These are phyloP conservation scores for Basileuterus tristriatus DNA, from an alignment of 2,797 vertebrate species.

Conservation along the genomic window DNA sequence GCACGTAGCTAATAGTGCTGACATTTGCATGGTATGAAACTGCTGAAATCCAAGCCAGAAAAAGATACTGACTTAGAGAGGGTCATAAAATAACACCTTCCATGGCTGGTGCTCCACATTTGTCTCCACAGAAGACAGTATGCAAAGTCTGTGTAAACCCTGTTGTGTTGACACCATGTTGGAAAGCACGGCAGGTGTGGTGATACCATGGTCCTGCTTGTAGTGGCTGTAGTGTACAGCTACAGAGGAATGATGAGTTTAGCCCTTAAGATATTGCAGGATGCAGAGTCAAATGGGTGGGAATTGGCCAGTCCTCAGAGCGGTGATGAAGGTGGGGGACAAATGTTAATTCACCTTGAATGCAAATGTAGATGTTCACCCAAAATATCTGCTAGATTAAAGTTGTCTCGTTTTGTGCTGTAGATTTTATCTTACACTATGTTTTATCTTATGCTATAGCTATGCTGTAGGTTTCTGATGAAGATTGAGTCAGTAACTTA, in stretches of 20 bases:
- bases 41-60: not conserved
- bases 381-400: not conserved
- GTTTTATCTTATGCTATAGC: not conserved
- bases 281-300: not conserved
- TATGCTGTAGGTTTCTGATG: not conserved
- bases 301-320: not conserved
- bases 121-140: not conserved
- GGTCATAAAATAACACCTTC: not conserved
- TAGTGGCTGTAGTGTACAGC: not conserved
- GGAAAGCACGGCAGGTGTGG: not conserved
- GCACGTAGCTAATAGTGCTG: not conserved
- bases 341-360: not conserved
- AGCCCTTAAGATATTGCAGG: not conserved
- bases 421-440: not conserved
- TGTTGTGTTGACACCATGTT: accelerated
- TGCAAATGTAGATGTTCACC: not conserved
- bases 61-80: not conserved
- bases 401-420: accelerated
- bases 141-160: not conserved
- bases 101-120: not conserved
- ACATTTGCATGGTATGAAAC: not conserved
- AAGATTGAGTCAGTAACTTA: not conserved
- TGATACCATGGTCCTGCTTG: accelerated
- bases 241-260: not conserved
- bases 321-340: not conserved